These are phyloP conservation scores for Crax fasciolata DNA, from an alignment of 2,797 vertebrate genomes.

Conservation along the genomic window DNA sequence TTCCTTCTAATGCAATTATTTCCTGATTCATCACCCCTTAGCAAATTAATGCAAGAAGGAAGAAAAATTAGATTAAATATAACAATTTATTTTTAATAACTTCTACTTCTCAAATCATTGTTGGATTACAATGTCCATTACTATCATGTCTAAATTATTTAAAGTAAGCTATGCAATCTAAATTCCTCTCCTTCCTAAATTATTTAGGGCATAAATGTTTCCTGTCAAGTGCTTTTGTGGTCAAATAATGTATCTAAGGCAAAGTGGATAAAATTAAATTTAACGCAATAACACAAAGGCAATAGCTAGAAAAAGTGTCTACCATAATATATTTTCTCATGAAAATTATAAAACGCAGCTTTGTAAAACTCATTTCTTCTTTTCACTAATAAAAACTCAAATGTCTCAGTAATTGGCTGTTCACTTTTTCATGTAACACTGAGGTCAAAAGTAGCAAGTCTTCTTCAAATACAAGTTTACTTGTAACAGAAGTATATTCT, in stretches of 20 bases:
- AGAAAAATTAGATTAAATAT: conserved; percentile 34
- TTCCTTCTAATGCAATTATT: conserved; percentile 16
- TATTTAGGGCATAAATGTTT: conserved; percentile 82
- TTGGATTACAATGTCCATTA: conserved; percentile 39
- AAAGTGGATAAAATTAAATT: conserved; percentile 74
- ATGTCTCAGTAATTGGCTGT: neutral
- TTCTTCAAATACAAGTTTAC: neutral
- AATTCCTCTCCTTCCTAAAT: conserved; percentile 80
- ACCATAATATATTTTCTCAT: neutral
- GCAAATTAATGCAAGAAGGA: conserved; percentile 5
- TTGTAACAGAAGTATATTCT: conserved; percentile 6
- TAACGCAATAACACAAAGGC: conserved; percentile 45
- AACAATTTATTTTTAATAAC: conserved; percentile 8
- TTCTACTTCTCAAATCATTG: conserved; percentile 39
- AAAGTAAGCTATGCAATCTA: conserved; percentile 74
- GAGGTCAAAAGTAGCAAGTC: neutral
- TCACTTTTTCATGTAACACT: neutral
- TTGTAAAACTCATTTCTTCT: neutral
- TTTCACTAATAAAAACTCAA: neutral
- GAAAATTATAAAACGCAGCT: conserved; percentile 16
- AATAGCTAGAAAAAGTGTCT: conserved; percentile 34
- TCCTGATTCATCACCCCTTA: conserved; percentile 16
- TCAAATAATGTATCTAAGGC: conserved; percentile 48
- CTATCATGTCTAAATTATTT: conserved; percentile 81
- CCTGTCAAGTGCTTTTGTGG: conserved; percentile 74